These are phyloP conservation scores for Synaphobranchus kaupii DNA, from an alignment of 2,797 vertebrate species.

Conservation along the genomic window DNA sequence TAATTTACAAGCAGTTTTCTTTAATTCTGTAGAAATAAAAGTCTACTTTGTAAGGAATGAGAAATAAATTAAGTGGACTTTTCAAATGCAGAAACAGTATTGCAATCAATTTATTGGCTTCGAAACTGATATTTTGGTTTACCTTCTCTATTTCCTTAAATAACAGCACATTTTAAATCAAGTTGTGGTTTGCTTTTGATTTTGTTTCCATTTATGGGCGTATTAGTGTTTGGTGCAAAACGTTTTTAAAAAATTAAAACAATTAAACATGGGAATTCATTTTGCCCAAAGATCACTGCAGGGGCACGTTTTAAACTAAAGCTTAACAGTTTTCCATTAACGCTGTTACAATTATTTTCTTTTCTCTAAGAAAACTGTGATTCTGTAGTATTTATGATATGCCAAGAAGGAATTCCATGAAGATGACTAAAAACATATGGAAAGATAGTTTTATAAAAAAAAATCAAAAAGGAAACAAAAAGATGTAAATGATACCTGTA, in stretches of 20 bases:
- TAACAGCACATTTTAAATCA: constrained; percentile 69
- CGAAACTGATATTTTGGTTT: constrained; percentile 70
- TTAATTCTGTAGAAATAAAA: constrained; percentile 67
- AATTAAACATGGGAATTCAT: constrained; percentile 65
- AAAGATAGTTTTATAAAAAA: constrained; percentile 76
- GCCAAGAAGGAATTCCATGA: constrained; percentile 33
- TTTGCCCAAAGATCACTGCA: constrained; percentile 70
- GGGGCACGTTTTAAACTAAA: constrained; percentile 62
- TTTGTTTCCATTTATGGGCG: constrained; percentile 65
- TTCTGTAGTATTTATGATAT: constrained; percentile 72
- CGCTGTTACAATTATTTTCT: constrained; percentile 71
- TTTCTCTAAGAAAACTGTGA: constrained; percentile 75
- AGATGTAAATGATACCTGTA: constrained; percentile 81
- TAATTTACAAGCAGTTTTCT: constrained; percentile 67
- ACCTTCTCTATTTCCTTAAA: constrained; percentile 65
- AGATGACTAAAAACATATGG: constrained; percentile 66
- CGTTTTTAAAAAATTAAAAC: constrained; percentile 65
- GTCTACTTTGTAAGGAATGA: constrained; percentile 65
- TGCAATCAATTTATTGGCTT: constrained; percentile 72
- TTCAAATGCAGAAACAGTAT: constrained; percentile 70
- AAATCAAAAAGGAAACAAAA: constrained; percentile 65
- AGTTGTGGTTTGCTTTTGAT: constrained; percentile 71
- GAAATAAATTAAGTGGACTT: constrained; percentile 67
- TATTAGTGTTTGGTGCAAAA: constrained; percentile 76
- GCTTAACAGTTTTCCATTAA: constrained; percentile 79